Evolutionary conservation across 2,113 vertebrate genomes (phyloP), one percentile per base, ranked within the genome.

Genomic region (Anser cygnoides): DNA sequence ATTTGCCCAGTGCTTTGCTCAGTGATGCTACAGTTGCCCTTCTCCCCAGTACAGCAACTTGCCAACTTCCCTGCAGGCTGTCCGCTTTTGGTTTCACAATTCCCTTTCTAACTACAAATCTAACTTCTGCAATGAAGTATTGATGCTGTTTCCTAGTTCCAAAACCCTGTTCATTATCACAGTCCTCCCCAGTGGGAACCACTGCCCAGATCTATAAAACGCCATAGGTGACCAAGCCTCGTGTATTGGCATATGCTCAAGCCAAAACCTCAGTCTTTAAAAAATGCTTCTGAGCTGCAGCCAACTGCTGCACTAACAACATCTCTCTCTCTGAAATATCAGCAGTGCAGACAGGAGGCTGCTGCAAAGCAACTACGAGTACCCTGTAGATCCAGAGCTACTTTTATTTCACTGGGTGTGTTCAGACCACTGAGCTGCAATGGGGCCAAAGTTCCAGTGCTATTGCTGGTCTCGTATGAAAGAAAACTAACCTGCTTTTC

Each of bases 81-180:
- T 14, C 16, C 10, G 4, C 57, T 75, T 90, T 7, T 7, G 54
- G 39, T 43, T 11, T 55, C 44, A 39, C 73, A 44, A 7, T 54
- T 81, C 44, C 35, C 41, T 58, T 57, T 28, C 22, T 5, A 37
- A 44, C 65, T 33, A 22, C 41, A 67, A 52, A 20, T 31, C 35
- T 28, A 14, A 54, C n/a, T 72, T 73, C 46, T 10, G 2, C 58
- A 62, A 39, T 14, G 33, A 62, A 46, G 31, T 80, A 80, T 23
- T 58, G 29, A 49, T 22, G 10, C 20, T 25, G 5, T 7, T 57
- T 65, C 44, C 9, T 11, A 23, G 44, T 9, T 26, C 25, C 0
- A 0, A 6, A 13, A 41, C 20, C 20, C 54, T 18, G 11, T 80
- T 54, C 25, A 44, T 31, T 14, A n/a, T 49, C 2, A 0, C 1